Base-by-base conservation (phyloP, 2,797 vertebrate genomes). In the Onychomys arenicola region DNA sequence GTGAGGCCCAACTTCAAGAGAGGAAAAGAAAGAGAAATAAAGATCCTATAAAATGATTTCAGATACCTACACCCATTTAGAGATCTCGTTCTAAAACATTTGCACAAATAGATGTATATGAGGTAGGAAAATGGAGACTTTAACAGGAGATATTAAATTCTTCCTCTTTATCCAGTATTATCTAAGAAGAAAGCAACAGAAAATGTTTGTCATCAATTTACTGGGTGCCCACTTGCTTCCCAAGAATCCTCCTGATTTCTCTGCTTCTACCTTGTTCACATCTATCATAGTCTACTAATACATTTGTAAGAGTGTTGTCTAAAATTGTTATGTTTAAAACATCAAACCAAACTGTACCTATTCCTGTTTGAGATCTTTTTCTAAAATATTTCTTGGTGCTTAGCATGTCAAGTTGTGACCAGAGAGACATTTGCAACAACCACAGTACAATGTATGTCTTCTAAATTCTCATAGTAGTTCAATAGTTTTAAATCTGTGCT, bases 251-350 rank as follows among this genome's bases (percentile, higher is more conserved):
- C 4, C 2, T 32, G 46, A 8, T 63, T 55, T 69, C 52, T 73
- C 65, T 65, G 37, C n/a, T 34, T 16, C 3, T 6, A 1, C 14
- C 32, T 69, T 94, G 82, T 73, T 90, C 86, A 85, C 19, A 83
- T 49, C 49, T 94, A 3, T 89, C 76, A 40, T 27, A 89, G 65
- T 34, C 91, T 57, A 83, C 59, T 43, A 90, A 69, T 94, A 29
- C 87, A 90, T 57, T 91, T 93, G 83, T 52, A 27, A 52, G 63
- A 37, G 55, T 83, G 75, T 27, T 87, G 12, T 69, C 59, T 90
- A 73, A 94, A 95, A 93, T 23, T 32, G 21, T 55, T 46, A 67
- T 29, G 37, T 43, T 94, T 94, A 87, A 94, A 85, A 84, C 89
- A 95, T 34, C 77, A 96, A 91, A 29, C 65, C 57, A 16, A 69